Evolutionary conservation across 2,797 vertebrate species (phyloP), one percentile per base, ranked within the genome.

Genomic region (Lagorchestes hirsutus): DNA sequence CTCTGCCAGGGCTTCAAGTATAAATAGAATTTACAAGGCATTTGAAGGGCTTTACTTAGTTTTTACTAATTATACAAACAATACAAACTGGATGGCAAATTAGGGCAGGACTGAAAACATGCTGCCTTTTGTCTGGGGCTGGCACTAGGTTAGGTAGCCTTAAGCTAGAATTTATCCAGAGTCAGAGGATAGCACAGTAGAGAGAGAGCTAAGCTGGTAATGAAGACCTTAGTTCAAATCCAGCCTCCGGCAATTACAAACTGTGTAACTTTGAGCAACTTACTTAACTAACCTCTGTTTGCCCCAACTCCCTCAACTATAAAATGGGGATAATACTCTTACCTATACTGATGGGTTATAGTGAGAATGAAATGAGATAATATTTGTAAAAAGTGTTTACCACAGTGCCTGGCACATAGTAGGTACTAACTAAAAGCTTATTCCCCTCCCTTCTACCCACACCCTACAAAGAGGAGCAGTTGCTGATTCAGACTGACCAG

Each of bases 1-100:
- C 94, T 91, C 94, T 90, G 59, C 55, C 54, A 92, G 90, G 28
- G 87, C 54, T 95, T 58, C 57, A 91, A 94, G 9, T 91, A 5
- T 54, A 94, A 94, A 34, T 1, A 4, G 40, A 87, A 87, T 95
- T 94, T 93, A 3, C 12, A 94, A 94, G 0, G 1, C 55, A 94
- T 96, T 96, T 94, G 95, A 46, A 46, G 13, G 16, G 55, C 74
- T 93, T 56, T 4, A 59, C 14, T 95, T 87, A 50, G 22, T 50
- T 87, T 95, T 90, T 46, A 93, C 91, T 52, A 92, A 40, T 28
- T 94, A 50, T 74, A 90, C 29, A 91, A 50, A 87, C 24, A 87
- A 50, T 40, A 46, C 3, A 87, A 87, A 87, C 40, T 1, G 22
- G 40, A 87, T 50, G 22, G 24, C 9, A 87, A 87, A 87, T 87